Conservation (phyloP, 2,113 vertebrate species). For the Monarcha castaneiventris region DNA sequence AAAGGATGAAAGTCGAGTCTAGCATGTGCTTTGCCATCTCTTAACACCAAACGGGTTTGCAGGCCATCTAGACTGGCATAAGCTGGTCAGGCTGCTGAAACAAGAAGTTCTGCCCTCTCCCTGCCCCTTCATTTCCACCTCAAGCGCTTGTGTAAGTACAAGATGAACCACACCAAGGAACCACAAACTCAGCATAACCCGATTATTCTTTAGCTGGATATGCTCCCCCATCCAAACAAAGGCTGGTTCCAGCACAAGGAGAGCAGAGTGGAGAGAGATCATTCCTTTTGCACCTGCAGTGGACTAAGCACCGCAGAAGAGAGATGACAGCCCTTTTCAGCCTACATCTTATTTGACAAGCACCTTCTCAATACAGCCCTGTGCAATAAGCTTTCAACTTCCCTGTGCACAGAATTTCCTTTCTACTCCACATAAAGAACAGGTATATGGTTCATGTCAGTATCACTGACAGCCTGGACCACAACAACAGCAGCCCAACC, state of each 20-base stretch:
- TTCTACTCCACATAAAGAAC: background rate
- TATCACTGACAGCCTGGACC: background rate
- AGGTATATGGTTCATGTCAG: background rate
- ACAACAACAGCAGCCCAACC: background rate
- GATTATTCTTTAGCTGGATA: background rate
- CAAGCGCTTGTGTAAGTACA: background rate
- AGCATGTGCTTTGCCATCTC: fast-evolving
- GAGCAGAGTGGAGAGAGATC: background rate
- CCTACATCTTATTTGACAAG: background rate
- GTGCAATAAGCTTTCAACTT: background rate
- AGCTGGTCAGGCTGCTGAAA: background rate
- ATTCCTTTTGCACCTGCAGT: background rate
- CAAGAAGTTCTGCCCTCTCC: background rate
- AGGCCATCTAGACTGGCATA: background rate
- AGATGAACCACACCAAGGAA: background rate
- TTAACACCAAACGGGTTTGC: background rate
- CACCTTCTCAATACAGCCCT: background rate
- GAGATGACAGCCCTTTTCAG: background rate
- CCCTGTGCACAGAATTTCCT: background rate
- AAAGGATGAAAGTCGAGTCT: background rate
- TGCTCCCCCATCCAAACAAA: background rate
- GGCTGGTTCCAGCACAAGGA: background rate
- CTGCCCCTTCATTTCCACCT: background rate
- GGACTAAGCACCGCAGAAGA: background rate
- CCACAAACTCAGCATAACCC: background rate